phyloP scores from a whole-genome alignment of 2,113 vertebrate genomes.

The Furnarius figulus region DNA sequence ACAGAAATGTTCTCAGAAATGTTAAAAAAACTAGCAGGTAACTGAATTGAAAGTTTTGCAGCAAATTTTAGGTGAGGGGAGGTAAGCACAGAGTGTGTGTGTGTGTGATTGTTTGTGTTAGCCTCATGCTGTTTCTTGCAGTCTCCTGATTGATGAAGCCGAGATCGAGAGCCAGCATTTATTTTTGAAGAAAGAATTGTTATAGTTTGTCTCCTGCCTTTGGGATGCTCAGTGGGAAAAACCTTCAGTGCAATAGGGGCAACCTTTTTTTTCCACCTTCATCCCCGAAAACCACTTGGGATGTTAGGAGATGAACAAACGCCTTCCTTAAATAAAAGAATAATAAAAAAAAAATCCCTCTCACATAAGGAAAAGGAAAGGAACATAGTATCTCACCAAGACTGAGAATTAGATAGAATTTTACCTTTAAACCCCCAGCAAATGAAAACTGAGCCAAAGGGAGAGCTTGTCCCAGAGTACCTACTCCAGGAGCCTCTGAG shows the following conservation, averaged over 20 bases:
- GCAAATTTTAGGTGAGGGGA: background rate
- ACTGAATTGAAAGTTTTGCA: background rate
- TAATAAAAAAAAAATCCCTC: background rate
- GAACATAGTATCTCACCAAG: background rate
- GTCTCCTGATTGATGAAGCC: background rate
- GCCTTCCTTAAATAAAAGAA: background rate
- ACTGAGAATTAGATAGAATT: background rate
- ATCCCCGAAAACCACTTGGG: background rate
- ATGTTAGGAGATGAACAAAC: background rate
- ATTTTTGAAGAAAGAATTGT: background rate
- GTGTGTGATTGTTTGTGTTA: background rate
- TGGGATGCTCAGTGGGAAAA: background rate
- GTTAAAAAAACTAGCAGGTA: background rate
- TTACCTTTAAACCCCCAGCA: background rate
- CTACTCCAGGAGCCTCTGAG: background rate
- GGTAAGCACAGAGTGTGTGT: background rate
- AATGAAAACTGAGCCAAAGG: background rate
- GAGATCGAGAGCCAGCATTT: background rate
- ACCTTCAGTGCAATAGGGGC: background rate
- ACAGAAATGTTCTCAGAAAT: background rate
- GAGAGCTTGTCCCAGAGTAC: background rate
- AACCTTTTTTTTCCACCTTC: background rate
- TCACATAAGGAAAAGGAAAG: background rate
- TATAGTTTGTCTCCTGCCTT: slow-evolving; percentile 11
- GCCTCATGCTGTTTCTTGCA: background rate